phyloP scores from a whole-genome alignment of 1,140 invertebrate species.

The Venturia canescens region DNA sequence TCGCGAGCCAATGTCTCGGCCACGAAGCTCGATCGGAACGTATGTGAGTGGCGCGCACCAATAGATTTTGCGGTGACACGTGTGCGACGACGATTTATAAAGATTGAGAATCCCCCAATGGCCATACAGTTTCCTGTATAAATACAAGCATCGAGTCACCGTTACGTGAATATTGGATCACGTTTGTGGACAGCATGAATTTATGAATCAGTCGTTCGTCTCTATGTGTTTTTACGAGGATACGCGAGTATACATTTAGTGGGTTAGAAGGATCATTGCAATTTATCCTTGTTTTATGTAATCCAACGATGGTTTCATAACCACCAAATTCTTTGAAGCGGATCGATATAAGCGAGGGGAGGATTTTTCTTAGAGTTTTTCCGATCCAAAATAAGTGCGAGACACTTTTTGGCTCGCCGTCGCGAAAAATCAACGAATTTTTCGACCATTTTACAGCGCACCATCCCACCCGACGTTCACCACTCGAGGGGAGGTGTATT shows the following conservation, averaged over 20 bases:
- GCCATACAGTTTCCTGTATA: neutral
- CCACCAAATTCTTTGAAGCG: constrained; percentile 56
- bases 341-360: constrained; percentile 50
- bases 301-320: constrained; percentile 58
- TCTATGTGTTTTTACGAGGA: constrained; percentile 9
- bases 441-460: neutral
- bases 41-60: neutral
- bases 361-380: neutral
- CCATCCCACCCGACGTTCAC: too few relatives aligned
- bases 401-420: too few relatives aligned
- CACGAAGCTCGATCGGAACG: too few relatives aligned
- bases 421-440: neutral
- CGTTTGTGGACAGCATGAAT: neutral
- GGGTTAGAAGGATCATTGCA: neutral
- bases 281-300: constrained; percentile 55
- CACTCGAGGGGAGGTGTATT: too few relatives aligned
- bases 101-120: neutral
- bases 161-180: constrained; percentile 41
- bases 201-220: neutral
- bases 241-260: neutral
- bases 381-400: too few relatives aligned
- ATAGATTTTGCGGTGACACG: neutral
- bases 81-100: constrained; percentile 12
- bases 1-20: too few relatives aligned
- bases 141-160: constrained; percentile 20